A percentile compares a stretch with the other conserved stretches of the same genome.
Evolutionary conservation across 2,888 invertebrate species (phyloP).

Genomic region (Tachina grossa): DNA sequence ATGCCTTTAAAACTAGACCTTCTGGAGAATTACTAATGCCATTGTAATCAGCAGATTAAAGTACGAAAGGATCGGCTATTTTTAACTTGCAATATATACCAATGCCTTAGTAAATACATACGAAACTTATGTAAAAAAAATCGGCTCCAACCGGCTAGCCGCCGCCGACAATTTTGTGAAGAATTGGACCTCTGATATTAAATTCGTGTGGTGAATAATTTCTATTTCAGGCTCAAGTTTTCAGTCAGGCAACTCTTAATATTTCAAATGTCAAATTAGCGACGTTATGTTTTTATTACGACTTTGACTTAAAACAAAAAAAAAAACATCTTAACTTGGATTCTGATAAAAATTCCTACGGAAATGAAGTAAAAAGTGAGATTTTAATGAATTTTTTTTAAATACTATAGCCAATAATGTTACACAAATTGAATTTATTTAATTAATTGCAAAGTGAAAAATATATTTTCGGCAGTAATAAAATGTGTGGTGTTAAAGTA

Average conservation of each 20-base stretch:
- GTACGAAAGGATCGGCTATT: too few relatives aligned
- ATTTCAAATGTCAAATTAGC: constrained; percentile 38
- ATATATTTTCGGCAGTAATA: neutral
- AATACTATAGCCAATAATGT: neutral
- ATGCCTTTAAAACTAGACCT: too few relatives aligned
- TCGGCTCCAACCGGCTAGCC: too few relatives aligned
- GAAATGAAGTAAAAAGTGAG: constrained; percentile 59
- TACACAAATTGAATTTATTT: neutral
- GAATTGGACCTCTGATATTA: too few relatives aligned
- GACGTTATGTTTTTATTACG: constrained; percentile 37
- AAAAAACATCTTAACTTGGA: constrained; percentile 28
- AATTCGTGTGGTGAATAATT: too few relatives aligned
- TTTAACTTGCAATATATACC: too few relatives aligned
- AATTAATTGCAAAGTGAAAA: neutral
- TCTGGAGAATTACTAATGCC: too few relatives aligned
- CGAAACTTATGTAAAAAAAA: too few relatives aligned
- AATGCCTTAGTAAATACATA: too few relatives aligned
- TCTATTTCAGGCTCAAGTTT: neutral
- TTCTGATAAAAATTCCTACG: constrained; percentile 55
- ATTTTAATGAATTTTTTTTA: constrained; percentile 15
- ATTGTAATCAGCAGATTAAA: too few relatives aligned
- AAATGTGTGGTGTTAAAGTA: constrained; percentile 30
- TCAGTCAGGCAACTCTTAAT: neutral
- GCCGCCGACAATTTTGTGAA: too few relatives aligned
- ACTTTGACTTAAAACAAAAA: constrained; percentile 28